These are phyloP conservation scores for Magallana gigas DNA, from an alignment of 1,140 invertebrate species.

Conservation along the genomic window DNA sequence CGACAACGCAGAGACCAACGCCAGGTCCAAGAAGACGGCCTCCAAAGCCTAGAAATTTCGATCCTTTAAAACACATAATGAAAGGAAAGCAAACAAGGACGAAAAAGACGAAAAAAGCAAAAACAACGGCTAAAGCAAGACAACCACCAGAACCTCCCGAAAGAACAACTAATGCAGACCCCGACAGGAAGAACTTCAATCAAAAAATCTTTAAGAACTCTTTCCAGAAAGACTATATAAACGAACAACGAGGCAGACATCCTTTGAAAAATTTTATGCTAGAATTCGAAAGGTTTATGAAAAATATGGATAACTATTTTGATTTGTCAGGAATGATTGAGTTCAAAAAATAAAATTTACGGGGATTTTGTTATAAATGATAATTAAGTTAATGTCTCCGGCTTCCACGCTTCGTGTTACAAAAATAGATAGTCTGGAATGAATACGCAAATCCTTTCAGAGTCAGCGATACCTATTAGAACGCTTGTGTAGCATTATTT, in stretches of 20 bases:
- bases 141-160: not conserved
- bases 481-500: too few species aligned
- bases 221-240: conserved; percentile 16
- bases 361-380: too few species aligned
- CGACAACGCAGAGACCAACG: not conserved
- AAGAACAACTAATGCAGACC: not conserved
- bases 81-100: not conserved
- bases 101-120: not conserved
- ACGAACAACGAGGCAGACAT: not conserved
- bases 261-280: not conserved
- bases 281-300: conserved; percentile 23
- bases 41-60: not conserved
- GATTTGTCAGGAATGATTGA: not conserved
- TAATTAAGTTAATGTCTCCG: too few species aligned
- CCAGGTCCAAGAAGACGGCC: not conserved
- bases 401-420: too few species aligned
- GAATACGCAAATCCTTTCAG: too few species aligned
- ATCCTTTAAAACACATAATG: not conserved
- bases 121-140: not conserved
- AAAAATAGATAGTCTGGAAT: too few species aligned
- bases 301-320: not conserved
- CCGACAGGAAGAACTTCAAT: not conserved
- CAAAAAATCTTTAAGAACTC: conserved; percentile 12
- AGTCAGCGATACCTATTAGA: too few species aligned
- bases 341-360: too few species aligned